Evolutionary conservation across 2,888 invertebrate species (phyloP).

Genomic region (Hesperia comma): DNA sequence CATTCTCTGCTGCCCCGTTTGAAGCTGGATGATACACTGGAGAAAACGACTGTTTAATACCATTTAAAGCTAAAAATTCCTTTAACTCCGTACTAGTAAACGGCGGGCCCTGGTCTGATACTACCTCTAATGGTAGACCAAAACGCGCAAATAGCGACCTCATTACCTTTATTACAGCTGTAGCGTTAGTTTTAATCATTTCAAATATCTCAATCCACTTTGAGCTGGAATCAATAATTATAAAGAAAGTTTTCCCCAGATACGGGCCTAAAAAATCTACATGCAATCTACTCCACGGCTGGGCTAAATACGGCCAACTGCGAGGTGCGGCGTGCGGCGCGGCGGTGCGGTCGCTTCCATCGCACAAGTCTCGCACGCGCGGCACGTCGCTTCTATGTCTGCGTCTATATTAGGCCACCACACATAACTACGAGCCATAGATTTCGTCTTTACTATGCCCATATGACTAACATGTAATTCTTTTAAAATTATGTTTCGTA

Average conservation of each 20-base stretch:
- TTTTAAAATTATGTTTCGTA: background rate
- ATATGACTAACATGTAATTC: constrained; percentile 21
- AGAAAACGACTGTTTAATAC: constrained; percentile 24
- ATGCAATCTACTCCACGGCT: constrained; percentile 44
- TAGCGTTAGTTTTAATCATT: constrained; percentile 38
- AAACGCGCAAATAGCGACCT: constrained; percentile 37
- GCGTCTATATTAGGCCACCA: constrained; percentile 22
- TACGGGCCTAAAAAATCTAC: constrained; percentile 43
- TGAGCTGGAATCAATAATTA: constrained; percentile 29
- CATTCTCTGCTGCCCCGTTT: constrained; percentile 6
- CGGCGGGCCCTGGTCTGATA: constrained; percentile 39
- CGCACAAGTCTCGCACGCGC: constrained; percentile 35
- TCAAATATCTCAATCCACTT: constrained; percentile 44
- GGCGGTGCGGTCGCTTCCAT: constrained; percentile 10
- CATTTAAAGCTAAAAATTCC: constrained; percentile 32
- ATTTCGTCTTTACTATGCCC: constrained; percentile 17
- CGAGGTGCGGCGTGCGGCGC: constrained; percentile 31
- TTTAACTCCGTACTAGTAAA: constrained; percentile 35
- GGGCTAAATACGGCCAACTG: constrained; percentile 36
- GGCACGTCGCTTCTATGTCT: constrained; percentile 6
- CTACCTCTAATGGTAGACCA: constrained; percentile 37
- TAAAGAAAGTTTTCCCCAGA: constrained; percentile 36
- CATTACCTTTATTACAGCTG: constrained; percentile 35
- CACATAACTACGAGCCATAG: background rate
- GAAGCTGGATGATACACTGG: constrained; percentile 15